Percentiles rank a stretch among this genome's conserved stretches.
Conservation (phyloP, 1,140 invertebrate species). For the Aphidius ervi region DNA sequence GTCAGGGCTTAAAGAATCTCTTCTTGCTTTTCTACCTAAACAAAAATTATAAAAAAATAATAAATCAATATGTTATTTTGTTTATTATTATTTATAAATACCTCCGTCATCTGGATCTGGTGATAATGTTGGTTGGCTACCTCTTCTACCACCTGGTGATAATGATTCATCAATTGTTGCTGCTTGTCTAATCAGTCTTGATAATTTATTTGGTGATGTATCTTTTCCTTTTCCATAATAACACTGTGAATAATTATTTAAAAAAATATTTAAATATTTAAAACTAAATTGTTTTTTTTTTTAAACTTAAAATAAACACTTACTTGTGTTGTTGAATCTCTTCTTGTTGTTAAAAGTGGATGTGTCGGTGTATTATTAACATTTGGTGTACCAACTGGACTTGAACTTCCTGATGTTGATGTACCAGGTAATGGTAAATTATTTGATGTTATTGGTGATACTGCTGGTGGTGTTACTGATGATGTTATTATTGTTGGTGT, state of each 20-base stretch:
- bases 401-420: constrained; percentile 46
- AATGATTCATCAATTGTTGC: constrained; percentile 83
- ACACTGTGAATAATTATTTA: constrained; percentile 33
- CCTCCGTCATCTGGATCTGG: constrained; percentile 62
- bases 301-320: not conserved
- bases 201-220: constrained; percentile 61
- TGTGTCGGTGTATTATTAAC: constrained; percentile 59
- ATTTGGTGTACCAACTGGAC: constrained; percentile 49
- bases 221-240: constrained; percentile 54
- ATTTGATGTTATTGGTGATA: constrained; percentile 61
- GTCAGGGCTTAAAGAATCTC: constrained; percentile 83
- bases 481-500: constrained; percentile 78
- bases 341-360: constrained; percentile 60
- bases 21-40: constrained; percentile 66
- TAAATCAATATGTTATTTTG: not conserved
- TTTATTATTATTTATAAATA: constrained; percentile 19
- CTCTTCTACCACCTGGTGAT: constrained; percentile 65
- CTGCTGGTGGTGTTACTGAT: constrained; percentile 73
- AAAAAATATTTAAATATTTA: not conserved
- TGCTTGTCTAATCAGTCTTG: constrained; percentile 76
- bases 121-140: constrained; percentile 76
- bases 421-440: constrained; percentile 46
- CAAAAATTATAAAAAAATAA: constrained; percentile 23
- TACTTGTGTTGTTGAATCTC: constrained; percentile 81
- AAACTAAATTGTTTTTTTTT: too few species aligned